These are phyloP conservation scores for Marisa cornuarietis DNA, from an alignment of 1,140 invertebrate genomes.

Conservation along the genomic window DNA sequence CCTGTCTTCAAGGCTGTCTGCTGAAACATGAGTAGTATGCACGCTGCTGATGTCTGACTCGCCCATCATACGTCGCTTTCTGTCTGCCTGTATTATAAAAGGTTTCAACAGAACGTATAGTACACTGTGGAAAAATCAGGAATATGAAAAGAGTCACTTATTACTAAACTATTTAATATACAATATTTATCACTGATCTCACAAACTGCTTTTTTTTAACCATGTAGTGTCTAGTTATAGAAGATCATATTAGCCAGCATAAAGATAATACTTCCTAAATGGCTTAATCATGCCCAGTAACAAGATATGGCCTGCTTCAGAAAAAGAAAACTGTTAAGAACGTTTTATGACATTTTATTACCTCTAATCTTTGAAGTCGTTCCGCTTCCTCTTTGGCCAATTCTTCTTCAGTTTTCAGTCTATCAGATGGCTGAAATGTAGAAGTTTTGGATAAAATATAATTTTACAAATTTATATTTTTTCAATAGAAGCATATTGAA, in stretches of 20 bases:
- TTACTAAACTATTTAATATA: background rate
- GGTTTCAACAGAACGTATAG: background rate
- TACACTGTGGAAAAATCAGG: background rate
- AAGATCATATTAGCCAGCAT: background rate
- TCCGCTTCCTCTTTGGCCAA: constrained; percentile 82
- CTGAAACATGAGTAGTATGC: constrained; percentile 12
- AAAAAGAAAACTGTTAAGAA: background rate
- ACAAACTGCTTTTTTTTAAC: background rate
- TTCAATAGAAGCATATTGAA: background rate
- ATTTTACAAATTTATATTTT: background rate
- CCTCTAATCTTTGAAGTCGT: constrained; percentile 81
- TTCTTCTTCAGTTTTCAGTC: constrained; percentile 84
- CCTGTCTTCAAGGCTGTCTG: constrained; percentile 20
- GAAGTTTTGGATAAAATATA: background rate
- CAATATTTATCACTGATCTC: background rate
- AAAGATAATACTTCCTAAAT: background rate
- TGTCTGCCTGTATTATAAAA: constrained; percentile 36
- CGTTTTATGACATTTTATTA: constrained; percentile 21
- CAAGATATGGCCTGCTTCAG: background rate
- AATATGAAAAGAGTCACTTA: background rate
- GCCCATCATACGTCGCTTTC: constrained; percentile 27
- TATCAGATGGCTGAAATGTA: constrained; percentile 74
- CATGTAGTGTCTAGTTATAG: background rate
- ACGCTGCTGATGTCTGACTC: background rate
- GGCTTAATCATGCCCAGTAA: background rate